Evolutionary conservation across 2,797 vertebrate species (phyloP).

Genomic region (Dendrocincla tyrannina): DNA sequence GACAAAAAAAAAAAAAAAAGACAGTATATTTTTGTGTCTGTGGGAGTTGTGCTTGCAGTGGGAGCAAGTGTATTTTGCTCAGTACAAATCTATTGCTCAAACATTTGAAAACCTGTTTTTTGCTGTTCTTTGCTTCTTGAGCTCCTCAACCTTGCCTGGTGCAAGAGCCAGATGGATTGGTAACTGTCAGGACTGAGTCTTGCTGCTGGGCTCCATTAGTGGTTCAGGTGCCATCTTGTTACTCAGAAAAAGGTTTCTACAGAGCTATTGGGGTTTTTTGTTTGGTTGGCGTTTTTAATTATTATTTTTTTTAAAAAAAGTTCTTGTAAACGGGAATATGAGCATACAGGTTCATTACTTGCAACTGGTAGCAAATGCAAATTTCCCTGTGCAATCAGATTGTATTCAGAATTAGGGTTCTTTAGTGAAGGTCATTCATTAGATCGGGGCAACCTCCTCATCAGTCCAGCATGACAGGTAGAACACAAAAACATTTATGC

Average conservation of each 20-base stretch:
- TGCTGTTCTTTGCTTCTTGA: not conserved
- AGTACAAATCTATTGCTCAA: not conserved
- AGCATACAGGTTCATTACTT: not conserved
- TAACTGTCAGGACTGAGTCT: not conserved
- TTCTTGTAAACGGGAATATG: not conserved
- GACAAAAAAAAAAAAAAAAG: not conserved
- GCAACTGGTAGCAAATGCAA: not conserved
- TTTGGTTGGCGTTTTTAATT: not conserved
- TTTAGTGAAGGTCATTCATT: not conserved
- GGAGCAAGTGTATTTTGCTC: not conserved
- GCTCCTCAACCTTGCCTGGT: not conserved
- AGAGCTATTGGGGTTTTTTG: not conserved
- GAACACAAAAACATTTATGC: not conserved
- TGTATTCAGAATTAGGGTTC: not conserved
- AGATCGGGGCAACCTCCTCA: not conserved
- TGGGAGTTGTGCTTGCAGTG: not conserved
- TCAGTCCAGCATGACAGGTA: not conserved
- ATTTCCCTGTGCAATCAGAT: not conserved
- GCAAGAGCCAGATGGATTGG: not conserved
- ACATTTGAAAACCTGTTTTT: not conserved
- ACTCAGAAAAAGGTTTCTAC: not conserved
- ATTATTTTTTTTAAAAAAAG: not conserved
- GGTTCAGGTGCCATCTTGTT: not conserved
- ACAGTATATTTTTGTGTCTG: conserved; percentile 1
- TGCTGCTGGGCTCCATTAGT: not conserved